Base-by-base conservation (phyloP, 2,113 vertebrate genomes). In the Silurus meridionalis region DNA sequence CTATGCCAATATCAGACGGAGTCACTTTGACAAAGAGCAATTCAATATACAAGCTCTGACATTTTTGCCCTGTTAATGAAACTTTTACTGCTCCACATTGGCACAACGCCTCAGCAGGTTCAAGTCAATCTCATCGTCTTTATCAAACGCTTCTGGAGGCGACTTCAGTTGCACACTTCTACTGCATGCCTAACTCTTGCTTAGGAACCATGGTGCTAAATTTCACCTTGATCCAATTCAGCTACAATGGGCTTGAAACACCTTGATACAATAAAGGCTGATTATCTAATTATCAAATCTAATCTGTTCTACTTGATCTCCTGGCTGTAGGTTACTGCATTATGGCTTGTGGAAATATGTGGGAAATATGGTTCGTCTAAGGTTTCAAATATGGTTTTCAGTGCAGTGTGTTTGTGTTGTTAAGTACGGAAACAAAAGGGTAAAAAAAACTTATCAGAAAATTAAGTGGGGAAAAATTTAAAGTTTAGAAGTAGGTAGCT, bases 201-300 rank as follows among this genome's bases (percentile, higher is more conserved):
- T 77, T 15, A 23, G 8, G 37, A 63, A 67, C 83, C 64, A 60
- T 17, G 6, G 83, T 46, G 37, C 23, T 88, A 83, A 50, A 83
- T 90, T 83, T 84, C 83, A 19, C 75, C 81, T 63, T 90, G 86
- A 92, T 93, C 82, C 91, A 90, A 63, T 92, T 93, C 72, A 85
- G 87, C 19, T 67, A 74, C 80, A 87, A 92, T 87, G 67, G 80
- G 71, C 69, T 69, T 75, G 58, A 60, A 78, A 83, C 53, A 58
- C 78, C 84, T 86, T 37, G n/a, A 75, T 66, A 84, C 77, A 86
- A 66, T 87, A 46, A 69, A 75, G 60, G 63, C 37, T 63, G 60
- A 57, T 64, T 80, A 87, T 79, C 46, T 86, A 52, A 87, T 89
- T 90, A 79, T 87, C 52, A 84, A 37, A 75, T 87, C 58, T 15